Conservation (phyloP, 2,113 vertebrate genomes). For the Myxocyprinus asiaticus region DNA sequence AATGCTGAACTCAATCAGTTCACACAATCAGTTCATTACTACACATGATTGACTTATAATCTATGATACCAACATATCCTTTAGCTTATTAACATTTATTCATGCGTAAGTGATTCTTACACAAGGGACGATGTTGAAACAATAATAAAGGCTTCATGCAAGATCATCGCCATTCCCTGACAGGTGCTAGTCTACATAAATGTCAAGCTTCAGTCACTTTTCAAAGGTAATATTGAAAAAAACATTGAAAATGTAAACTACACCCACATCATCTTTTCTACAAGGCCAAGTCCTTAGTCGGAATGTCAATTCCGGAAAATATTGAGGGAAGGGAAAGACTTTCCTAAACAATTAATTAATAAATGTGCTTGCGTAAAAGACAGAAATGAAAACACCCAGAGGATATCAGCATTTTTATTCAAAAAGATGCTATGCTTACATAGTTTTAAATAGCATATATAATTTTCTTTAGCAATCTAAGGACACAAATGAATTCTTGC, state of each 20-base stretch:
- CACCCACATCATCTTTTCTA: neutral
- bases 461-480: neutral
- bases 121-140: neutral
- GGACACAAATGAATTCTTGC: neutral
- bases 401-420: conserved; percentile 6
- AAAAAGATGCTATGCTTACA: neutral
- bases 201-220: conserved; percentile 31
- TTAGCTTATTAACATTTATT: conserved; percentile 25
- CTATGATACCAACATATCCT: conserved; percentile 9
- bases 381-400: neutral
- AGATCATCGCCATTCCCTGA: neutral
- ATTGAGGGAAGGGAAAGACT: neutral
- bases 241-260: conserved; percentile 22
- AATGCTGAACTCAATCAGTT: neutral
- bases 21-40: neutral
- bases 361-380: neutral
- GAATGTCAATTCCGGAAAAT: neutral
- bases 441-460: neutral
- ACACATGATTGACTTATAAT: neutral
- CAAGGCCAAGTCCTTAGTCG: neutral
- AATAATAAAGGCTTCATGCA: conserved; percentile 2
- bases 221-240: conserved; percentile 8
- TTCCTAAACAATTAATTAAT: neutral
- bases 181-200: conserved; percentile 17
- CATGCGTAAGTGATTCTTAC: neutral